Conservation (phyloP, 1,140 invertebrate genomes). For the Drosophila littoralis region DNA sequence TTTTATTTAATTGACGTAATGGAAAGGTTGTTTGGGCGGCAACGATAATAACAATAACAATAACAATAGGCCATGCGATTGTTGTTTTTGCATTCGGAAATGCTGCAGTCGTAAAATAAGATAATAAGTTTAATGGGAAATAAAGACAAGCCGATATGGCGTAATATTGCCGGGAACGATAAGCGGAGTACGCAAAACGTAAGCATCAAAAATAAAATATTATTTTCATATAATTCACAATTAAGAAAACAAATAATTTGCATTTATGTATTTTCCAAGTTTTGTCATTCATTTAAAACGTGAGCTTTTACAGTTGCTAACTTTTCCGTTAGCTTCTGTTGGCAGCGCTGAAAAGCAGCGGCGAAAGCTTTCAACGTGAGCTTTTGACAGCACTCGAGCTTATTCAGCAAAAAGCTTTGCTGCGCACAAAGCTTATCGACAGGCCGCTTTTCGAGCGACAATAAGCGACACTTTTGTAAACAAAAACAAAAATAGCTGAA, state of each 20-base stretch:
- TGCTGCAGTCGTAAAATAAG: slow-evolving; percentile 14
- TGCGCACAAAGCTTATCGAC: slow-evolving; percentile 4
- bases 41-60: slow-evolving; percentile 49
- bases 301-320: slow-evolving; percentile 12
- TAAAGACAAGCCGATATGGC: neutral
- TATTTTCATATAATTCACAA: neutral
- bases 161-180: neutral
- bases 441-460: slow-evolving; percentile 10
- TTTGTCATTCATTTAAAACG: neutral
- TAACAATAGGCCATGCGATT: slow-evolving; percentile 10
- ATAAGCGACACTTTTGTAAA: slow-evolving; percentile 19
- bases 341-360: slow-evolving; percentile 19
- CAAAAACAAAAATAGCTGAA: slow-evolving; percentile 3
- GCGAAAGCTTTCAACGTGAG: slow-evolving; percentile 30
- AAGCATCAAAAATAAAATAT: neutral
- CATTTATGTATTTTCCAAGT: neutral
- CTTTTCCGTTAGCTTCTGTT: slow-evolving; percentile 27
- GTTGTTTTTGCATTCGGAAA: slow-evolving; percentile 5
- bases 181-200: neutral
- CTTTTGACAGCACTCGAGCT: slow-evolving; percentile 41
- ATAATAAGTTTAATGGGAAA: slow-evolving; percentile 12
- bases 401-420: slow-evolving; percentile 48
- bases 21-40: slow-evolving; percentile 76
- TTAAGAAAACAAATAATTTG: neutral
- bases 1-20: slow-evolving; percentile 73